These are phyloP conservation scores for Triplophysa dalaica DNA, from an alignment of 2,113 vertebrate species.

Conservation along the genomic window DNA sequence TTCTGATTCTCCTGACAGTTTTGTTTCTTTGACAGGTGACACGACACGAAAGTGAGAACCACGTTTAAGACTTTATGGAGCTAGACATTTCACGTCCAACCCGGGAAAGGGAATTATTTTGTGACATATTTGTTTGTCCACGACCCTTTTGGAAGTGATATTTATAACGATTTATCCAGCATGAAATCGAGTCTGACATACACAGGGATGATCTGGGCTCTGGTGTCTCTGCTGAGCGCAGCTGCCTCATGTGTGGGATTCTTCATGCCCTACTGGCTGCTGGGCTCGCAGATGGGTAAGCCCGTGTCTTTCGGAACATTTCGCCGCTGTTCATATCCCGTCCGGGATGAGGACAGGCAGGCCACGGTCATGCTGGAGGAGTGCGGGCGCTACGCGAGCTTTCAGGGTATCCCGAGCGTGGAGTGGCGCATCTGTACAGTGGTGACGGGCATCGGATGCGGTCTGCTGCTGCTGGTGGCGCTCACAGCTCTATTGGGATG, in stretches of 20 bases:
- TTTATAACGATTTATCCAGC: neutral
- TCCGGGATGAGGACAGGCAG: constrained; percentile 88
- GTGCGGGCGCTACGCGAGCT: constrained; percentile 94
- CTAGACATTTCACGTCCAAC: constrained; percentile 1
- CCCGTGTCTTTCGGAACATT: constrained; percentile 95
- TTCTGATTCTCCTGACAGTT: neutral
- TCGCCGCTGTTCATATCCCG: constrained; percentile 92
- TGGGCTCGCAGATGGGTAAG: constrained; percentile 94
- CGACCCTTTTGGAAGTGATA: constrained; percentile 17
- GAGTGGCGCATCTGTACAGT: constrained; percentile 95
- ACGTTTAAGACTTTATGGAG: constrained; percentile 35
- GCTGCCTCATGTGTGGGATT: constrained; percentile 91
- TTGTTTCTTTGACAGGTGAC: neutral
- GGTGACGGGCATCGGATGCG: constrained; percentile 91
- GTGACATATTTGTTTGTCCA: neutral
- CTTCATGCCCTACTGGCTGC: constrained; percentile 99
- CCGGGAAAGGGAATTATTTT: constrained; percentile 6
- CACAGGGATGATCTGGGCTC: constrained; percentile 84
- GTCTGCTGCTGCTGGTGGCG: constrained; percentile 92
- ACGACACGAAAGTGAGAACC: neutral
- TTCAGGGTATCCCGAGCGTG: constrained; percentile 89
- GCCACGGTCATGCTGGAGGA: constrained; percentile 95
- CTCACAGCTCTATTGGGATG: constrained; percentile 95
- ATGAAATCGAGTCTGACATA: constrained; percentile 96
- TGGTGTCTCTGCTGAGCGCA: constrained; percentile 89